A percentile compares a stretch with the other conserved stretches of the same genome.
phyloP scores from a whole-genome alignment of 1,140 invertebrate species.

The Zaprionus africanus region DNA sequence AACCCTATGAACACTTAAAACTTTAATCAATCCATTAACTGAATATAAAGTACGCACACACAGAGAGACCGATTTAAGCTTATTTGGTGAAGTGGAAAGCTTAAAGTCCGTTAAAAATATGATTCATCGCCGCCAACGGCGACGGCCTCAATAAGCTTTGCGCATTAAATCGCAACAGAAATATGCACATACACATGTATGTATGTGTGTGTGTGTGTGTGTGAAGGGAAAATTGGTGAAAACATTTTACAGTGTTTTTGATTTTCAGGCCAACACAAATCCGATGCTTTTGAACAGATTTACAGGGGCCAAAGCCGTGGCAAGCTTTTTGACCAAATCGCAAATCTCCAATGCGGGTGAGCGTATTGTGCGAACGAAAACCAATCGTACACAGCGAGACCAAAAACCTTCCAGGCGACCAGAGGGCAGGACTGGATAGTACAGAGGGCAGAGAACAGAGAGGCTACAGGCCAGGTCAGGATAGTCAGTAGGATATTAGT shows the following conservation, averaged over 20 bases:
- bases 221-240: not conserved
- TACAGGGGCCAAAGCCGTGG: not conserved
- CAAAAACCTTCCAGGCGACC: not conserved
- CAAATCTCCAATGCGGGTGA: slow-evolving; percentile 16
- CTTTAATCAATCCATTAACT: slow-evolving; percentile 3
- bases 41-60: not conserved
- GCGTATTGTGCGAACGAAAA: slow-evolving; percentile 23
- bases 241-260: slow-evolving; percentile 1
- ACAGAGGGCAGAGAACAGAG: not conserved
- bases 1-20: not conserved
- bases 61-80: not conserved
- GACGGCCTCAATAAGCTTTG: not conserved
- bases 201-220: not conserved
- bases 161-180: not conserved
- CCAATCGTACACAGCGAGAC: slow-evolving; percentile 23
- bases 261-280: not conserved
- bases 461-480: not conserved
- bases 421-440: not conserved
- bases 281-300: not conserved
- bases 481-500: not conserved
- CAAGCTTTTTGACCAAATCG: slow-evolving; percentile 11
- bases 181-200: not conserved
- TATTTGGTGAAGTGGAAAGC: not conserved
- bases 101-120: slow-evolving; percentile 6
- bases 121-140: not conserved